A percentile compares a stretch with the other conserved stretches of the same genome.
These are phyloP conservation scores for Ametastegia equiseti DNA, from an alignment of 2,888 invertebrate species.

Conservation along the genomic window DNA sequence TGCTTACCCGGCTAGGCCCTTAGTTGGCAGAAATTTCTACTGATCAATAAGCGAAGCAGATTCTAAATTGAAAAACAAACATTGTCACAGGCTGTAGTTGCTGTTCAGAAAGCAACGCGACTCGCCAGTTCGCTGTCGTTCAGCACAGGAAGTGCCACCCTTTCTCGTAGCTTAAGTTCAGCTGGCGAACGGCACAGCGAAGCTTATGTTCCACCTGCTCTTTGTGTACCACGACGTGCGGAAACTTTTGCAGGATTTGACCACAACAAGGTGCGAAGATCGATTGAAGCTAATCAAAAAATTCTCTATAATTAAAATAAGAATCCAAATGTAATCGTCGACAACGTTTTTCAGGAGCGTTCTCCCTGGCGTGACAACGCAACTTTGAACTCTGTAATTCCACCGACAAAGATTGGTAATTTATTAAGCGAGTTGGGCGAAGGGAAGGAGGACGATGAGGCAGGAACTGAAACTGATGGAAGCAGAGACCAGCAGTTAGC, in stretches of 20 bases:
- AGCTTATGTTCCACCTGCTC: slow-evolving; percentile 89
- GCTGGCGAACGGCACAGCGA: slow-evolving; percentile 95
- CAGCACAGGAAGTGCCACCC: slow-evolving; percentile 82
- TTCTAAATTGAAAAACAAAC: too few species aligned
- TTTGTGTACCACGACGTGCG: slow-evolving; percentile 89
- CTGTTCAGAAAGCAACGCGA: slow-evolving; percentile 84
- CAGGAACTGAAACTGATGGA: slow-evolving; percentile 55
- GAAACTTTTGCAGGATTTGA: slow-evolving; percentile 99
- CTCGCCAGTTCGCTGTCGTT: slow-evolving; percentile 86
- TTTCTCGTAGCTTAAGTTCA: slow-evolving; percentile 94
- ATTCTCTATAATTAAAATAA: background rate
- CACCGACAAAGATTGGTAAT: slow-evolving; percentile 64
- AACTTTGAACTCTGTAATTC: slow-evolving; percentile 58
- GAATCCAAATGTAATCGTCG: background rate
- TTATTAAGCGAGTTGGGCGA: slow-evolving; percentile 57
- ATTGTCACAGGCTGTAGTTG: slow-evolving; percentile 65
- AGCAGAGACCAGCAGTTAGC: slow-evolving; percentile 83
- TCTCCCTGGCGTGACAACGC: slow-evolving; percentile 69
- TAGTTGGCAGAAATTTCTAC: too few species aligned
- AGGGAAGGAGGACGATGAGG: slow-evolving; percentile 60
- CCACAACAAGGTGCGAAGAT: slow-evolving; percentile 71
- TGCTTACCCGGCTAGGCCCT: too few species aligned
- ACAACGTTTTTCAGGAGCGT: slow-evolving; percentile 63
- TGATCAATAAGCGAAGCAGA: background rate
- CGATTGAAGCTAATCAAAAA: background rate